These are phyloP conservation scores for Xerus rutilus DNA, from an alignment of 2,797 vertebrate species.

Conservation along the genomic window DNA sequence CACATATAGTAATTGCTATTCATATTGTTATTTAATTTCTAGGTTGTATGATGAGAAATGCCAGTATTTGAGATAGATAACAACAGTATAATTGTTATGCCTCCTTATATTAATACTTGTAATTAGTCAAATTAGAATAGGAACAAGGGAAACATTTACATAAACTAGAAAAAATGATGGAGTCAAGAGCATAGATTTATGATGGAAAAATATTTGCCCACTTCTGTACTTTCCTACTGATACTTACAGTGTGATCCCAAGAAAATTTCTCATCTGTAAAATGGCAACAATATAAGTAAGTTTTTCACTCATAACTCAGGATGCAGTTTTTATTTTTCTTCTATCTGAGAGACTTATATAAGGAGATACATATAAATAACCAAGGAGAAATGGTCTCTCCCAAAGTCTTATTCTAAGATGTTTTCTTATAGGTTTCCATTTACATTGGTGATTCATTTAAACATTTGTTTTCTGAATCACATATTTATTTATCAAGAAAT, in stretches of 20 bases:
- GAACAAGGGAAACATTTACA: background rate
- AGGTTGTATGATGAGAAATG: background rate
- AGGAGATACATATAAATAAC: background rate
- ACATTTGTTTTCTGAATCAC: background rate
- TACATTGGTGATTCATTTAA: background rate
- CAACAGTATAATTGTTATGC: background rate
- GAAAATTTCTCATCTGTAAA: background rate
- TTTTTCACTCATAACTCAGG: background rate
- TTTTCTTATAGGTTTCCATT: background rate
- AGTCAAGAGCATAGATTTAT: background rate
- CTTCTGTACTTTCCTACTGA: background rate
- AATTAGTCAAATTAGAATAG: background rate
- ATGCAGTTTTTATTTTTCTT: background rate
- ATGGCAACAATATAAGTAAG: background rate
- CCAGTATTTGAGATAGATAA: background rate
- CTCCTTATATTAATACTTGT: conserved; percentile 8
- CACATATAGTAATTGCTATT: background rate
- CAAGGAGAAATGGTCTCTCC: background rate
- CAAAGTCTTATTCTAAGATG: background rate
- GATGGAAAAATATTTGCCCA: background rate
- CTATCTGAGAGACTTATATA: background rate
- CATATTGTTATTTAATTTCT: background rate
- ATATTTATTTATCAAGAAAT: background rate
- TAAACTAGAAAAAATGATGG: background rate
- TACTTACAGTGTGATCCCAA: background rate